Base-by-base conservation (phyloP, 2,888 invertebrate species). In the Netelia melanura region DNA sequence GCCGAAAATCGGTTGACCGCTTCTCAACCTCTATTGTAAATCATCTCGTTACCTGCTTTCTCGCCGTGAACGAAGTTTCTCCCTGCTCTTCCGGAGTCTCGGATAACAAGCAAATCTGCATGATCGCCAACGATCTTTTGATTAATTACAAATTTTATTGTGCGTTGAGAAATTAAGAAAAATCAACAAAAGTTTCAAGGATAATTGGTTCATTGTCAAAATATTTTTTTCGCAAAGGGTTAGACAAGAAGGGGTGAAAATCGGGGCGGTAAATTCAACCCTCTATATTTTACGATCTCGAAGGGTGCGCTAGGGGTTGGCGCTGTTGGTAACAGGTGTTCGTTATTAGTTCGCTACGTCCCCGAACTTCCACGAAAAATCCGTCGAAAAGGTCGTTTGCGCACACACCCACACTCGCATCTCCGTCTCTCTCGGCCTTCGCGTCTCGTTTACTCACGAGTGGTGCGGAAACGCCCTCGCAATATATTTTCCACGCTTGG, bases 1-100 rank as follows among this genome's bases (percentile, higher is more conserved):
- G 86, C 86, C 89, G 88, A 80, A 85, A 85, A 84, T 71, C 79
- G 80, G 65, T 62, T 83, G 80, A 85, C 82, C 81, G 48, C 68
- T 68, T 82, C 80, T 67, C 58, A 44, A 44, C 67, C 70, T 21
- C 67, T 30, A 61, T 65, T 62, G 68, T 86, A 86, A 86, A 86
- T 86, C 65, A 21, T 84, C 17, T 21, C 17, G 23, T 81, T 81
- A 78, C 84, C 81, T 74, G 80, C 44, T 67, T 62, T 17, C 38
- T 74, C 30, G 3, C 48, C 21, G 21, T 10, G 6, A 6, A 65
- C 23, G 56, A 44, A 11, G 8, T 61, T 61, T 72, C 61, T n/a
- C 14, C 17, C 38, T 56, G 1, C 43, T 58, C 58, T 58, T 21
- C 17, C 21, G 21, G 17, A 21, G 10, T 23, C 58, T 58, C 9